Base-by-base conservation (phyloP, 2,113 vertebrate species). In the Misgurnus mizolepis region DNA sequence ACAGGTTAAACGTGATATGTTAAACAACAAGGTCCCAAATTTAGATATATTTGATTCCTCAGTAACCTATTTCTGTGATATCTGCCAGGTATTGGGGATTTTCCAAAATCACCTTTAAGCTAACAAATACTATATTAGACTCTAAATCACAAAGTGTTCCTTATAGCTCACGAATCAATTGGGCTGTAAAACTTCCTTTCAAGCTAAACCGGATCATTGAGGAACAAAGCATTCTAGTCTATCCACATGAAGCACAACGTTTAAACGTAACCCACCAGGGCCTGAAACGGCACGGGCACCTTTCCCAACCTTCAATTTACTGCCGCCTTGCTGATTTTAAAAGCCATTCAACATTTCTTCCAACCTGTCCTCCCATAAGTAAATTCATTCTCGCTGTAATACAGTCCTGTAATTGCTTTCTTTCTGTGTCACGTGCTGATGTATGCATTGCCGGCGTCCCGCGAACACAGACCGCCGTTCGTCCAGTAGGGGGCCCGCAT, bases 401-500 rank as follows among this genome's bases (percentile, higher is more conserved):
- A 58, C 34, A 65, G 61, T 67, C 43, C 22, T 47, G 27, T 60
- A 67, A 75, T 67, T 75, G 56, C 70, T 75, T 87, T 78, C 72
- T 84, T 87, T 88, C 76, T 67, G 3, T 50, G 84, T 87, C 58
- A 72, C 77, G 70, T 76, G 83, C 87, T 82, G 88, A 86, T 84
- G 85, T 87, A 85, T 83, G 81, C 83, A 71, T 34, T 71, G 61
- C 34, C 62, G 85, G 67, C 86, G 56, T 84, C 83, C 86, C 84
- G 88, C 80, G 82, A 84, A 53, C 89, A 79, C 69, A 43, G 45
- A 84, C 41, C 78, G 86, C 55, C 9, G 40, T 80, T 83, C 79
- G 83, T 86, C 89, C 88, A 75, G 87, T 88, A 85, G 88, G 86
- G 91, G 88, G 86, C 85, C 90, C 80, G 89, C 90, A 90, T 90